Base-by-base conservation (phyloP, 2,888 invertebrate genomes). In the Oscheius sp. region DNA sequence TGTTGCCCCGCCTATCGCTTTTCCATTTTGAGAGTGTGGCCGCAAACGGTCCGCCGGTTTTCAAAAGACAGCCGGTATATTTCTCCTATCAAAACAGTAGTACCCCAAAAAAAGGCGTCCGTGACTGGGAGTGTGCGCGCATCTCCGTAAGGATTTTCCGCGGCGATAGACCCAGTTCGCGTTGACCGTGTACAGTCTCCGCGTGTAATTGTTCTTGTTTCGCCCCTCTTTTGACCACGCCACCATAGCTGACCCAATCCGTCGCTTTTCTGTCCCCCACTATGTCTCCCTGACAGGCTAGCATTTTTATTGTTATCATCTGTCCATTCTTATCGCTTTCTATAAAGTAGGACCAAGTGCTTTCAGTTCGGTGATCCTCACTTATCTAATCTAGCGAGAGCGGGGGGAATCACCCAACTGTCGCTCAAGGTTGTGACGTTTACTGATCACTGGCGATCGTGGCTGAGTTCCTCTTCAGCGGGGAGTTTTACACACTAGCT, bases 121-220 rank as follows among this genome's bases (percentile, higher is more conserved):
- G 35, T 35, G 35, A 35, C 35, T 35, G 35, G 5, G n/a, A n/a
- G 49, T 49, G n/a, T 16, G 3, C 49, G 16, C 49, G 18, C 49
- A n/a, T 49, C 49, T 49, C 18, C 49, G 35, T 35, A 9, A 6
- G 35, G 35, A 35, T 55, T 13, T 23, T 9, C 23, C 6, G 49
- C 49, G 49, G 55, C 18, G 55, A 25, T 55, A 66, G 66, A 66
- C 66, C 66, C 52, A 66, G 66, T 66, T 66, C 49, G 52, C 66
- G 25, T 49, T 52, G 66, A 29, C 52, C 66, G 35, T 35, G 35
- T 35, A 35, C 35, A 35, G n/a, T n/a, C n/a, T n/a, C n/a, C n/a
- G n/a, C n/a, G 46, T 49, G 64, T 64, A 64, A 66, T 66, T 66
- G 66, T 52, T 66, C 66, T 49, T 66, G 66, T 66, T 66, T 66